A percentile compares a stretch with the other conserved stretches of the same genome.
These are phyloP conservation scores for Phaethon lepturus DNA, from an alignment of 2,113 vertebrate genomes.

Conservation along the genomic window DNA sequence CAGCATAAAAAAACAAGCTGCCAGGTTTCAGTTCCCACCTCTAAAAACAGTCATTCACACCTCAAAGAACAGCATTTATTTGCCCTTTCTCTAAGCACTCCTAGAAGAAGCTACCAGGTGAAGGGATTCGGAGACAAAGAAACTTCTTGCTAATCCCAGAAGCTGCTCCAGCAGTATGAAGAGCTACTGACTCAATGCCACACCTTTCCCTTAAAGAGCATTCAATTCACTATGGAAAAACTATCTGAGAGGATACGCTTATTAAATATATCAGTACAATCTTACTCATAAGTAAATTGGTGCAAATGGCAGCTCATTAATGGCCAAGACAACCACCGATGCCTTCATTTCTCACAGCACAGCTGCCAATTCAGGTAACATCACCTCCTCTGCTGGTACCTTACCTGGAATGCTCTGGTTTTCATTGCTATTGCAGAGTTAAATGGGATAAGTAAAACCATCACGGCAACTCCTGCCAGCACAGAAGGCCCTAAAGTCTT, in stretches of 20 bases:
- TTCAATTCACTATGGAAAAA: neutral
- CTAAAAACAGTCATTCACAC: neutral
- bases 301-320: neutral
- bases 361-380: neutral
- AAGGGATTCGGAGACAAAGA: neutral
- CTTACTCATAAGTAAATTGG: neutral
- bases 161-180: neutral
- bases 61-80: neutral
- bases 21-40: neutral
- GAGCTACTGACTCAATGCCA: neutral
- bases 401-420: conserved; percentile 90
- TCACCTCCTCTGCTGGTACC: neutral
- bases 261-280: neutral
- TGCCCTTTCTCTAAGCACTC: neutral
- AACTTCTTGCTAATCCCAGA: neutral
- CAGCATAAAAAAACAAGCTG: neutral
- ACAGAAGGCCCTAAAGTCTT: conserved; percentile 90
- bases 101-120: neutral
- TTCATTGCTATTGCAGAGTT: conserved; percentile 92
- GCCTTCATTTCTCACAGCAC: neutral
- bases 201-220: neutral
- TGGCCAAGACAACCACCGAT: neutral
- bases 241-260: neutral
- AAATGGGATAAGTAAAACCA: conserved; percentile 93
- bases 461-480: conserved; percentile 91